Evolutionary conservation across 37 sponge, comb jelly and placozoan species (phyloP), one percentile per base, ranked within the genome.

Genomic region (Geodia barretti): DNA sequence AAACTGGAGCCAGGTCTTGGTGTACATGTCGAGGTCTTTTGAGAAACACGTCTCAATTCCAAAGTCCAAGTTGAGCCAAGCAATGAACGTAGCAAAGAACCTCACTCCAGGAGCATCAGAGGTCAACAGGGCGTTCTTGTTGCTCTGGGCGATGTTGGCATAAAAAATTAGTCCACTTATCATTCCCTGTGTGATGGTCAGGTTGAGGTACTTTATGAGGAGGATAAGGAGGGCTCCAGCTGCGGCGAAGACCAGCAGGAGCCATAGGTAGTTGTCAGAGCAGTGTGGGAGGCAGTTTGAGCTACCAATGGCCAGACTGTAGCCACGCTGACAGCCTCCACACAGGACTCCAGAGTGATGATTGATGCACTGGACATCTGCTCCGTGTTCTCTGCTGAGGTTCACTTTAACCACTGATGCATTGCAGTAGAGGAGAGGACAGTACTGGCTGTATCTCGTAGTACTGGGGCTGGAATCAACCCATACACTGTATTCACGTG

Each of bases 151-250:
- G 30, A 87, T 60, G 39, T 73, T 80, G 1, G 80, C 69, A 74
- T 87, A 87, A 35, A 87, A 75, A 30, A 80, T 32, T 4, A 79
- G 35, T 24, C 81, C 87, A 75, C 80, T 81, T 38, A 87, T 60
- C 23, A 54, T 47, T 35, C 87, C 82, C 4, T 39, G n/a, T 41
- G 76, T 28, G 1, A 87, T 43, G 38, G 87, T 87, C n/a, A 87
- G 40, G 43, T 75, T 80, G 14, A 74, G 60, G 2, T 75, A 1
- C 19, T 40, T 33, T 38, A 87, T 47, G 32, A 80, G 20, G 17
- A 59, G 21, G 21, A 87, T 58, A 2, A 87, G 77, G 1, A 70
- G 9, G 2, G 65, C n/a, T 9, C 81, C 82, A 47, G 61, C 37
- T 1, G 59, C 63, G 74, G 74, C 80, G 58, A 80, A 79, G 37